A percentile compares a stretch with the other conserved stretches of the same genome.
Conservation (phyloP, 2,797 vertebrate species). For the Micromesistius poutassou region DNA sequence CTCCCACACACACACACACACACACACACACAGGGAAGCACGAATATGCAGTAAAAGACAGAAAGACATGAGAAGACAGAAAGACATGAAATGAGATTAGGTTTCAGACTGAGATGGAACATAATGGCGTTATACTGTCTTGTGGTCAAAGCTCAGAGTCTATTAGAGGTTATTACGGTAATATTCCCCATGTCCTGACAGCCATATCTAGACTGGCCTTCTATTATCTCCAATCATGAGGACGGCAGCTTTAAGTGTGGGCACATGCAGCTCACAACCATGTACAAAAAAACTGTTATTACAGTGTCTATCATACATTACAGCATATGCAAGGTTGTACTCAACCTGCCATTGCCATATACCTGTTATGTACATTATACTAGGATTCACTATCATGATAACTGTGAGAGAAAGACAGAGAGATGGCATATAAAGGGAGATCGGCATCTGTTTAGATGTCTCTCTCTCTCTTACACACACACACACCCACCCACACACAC, state of each 20-base stretch:
- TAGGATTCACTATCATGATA: background rate
- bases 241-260: background rate
- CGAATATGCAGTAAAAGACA: background rate
- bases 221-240: background rate
- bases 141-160: constrained; percentile 23
- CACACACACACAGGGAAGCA: constrained; percentile 1
- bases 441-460: background rate
- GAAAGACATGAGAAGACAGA: constrained; percentile 18
- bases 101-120: constrained; percentile 41
- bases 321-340: background rate
- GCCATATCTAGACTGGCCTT: background rate
- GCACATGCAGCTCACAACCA: background rate
- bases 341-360: background rate
- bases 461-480: no score
- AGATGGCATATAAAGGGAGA: background rate
- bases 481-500: background rate
- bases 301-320: background rate
- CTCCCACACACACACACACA: constrained; percentile 5
- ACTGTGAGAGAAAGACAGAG: background rate
- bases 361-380: background rate
- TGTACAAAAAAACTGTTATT: background rate
- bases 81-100: constrained; percentile 50
- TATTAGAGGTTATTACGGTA: constrained; percentile 41
- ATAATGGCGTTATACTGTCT: constrained; percentile 37
- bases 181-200: constrained; percentile 23